Conservation (phyloP, 2,797 vertebrate genomes). For the Linurgus olivaceus region DNA sequence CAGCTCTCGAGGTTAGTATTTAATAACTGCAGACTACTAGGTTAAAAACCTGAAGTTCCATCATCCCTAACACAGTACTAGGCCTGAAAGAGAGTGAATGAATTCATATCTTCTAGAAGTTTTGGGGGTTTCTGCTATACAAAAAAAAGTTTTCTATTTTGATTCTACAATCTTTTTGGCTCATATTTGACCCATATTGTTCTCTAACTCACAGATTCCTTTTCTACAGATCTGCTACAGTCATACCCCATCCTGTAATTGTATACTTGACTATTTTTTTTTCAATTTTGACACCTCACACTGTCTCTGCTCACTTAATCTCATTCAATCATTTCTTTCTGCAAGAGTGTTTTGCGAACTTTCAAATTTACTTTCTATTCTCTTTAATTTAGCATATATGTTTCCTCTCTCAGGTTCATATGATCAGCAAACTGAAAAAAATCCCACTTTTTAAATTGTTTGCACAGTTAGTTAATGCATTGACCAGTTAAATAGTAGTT, state of each 20-base stretch:
- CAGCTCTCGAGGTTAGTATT: not conserved
- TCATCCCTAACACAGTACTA: not conserved
- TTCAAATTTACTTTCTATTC: not conserved
- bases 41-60: not conserved
- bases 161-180: rapidly evolving
- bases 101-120: not conserved
- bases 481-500: not conserved
- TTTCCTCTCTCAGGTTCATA: not conserved
- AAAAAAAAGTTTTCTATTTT: not conserved
- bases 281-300: not conserved
- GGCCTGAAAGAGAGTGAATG: not conserved
- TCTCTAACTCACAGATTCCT: not conserved
- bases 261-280: not conserved
- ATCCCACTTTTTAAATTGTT: rapidly evolving
- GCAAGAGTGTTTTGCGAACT: not conserved
- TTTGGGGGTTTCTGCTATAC: not conserved
- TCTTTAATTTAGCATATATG: not conserved
- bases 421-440: not conserved
- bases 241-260: not conserved
- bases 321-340: not conserved
- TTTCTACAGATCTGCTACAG: not conserved
- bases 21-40: not conserved
- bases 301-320: not conserved
- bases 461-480: not conserved
- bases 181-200: not conserved